Base-by-base conservation (phyloP, 2,888 invertebrate genomes). In the Saturnia japonica region DNA sequence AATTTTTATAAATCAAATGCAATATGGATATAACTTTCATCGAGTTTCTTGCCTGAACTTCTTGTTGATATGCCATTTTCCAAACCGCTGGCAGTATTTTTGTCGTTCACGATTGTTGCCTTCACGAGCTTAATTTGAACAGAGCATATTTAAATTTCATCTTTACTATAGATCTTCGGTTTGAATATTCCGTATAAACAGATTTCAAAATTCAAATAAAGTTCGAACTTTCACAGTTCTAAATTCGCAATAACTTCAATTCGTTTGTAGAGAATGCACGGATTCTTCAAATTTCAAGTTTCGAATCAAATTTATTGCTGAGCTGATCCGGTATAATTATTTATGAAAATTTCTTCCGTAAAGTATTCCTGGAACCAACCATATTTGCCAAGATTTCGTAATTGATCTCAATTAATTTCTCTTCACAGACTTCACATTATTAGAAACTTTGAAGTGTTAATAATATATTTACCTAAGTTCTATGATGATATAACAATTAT, bases 261-360 rank as follows among this genome's bases (percentile, higher is more conserved):
- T 64, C 34, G 19, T n/a, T 19, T 14, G 14, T 57, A 11, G 19
- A 25, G 62, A 62, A 75, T 74, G 74, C 75, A 40, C 40, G 45
- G 19, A 11, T 14, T 42, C 11, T 45, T 43, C 45, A 42, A 43
- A 67, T 25, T 67, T 25, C 25, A 28, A 45, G 45, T 43, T 19
- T 19, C 42, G 40, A 60, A 62, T 43, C 40, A 16, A 40, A 45
- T 43, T 67, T 67, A 67, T 67, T 25, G 6, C 11, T 12, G 28
- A 60, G 45, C 45, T 25, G 45, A 45, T 9, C 74, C 73, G 71
- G 68, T 68, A 73, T 74, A 70, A 72, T 75, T 64, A 64, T 64
- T 75, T 64, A 64, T 64, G 64, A n/a, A 64, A 16, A 64, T 64
- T 40, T 40, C 40, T 64, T 40, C 19, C 40, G 9, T 14, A 25